Evolutionary conservation across 2,113 vertebrate genomes (phyloP).

Genomic region (Toxotes chatareus): DNA sequence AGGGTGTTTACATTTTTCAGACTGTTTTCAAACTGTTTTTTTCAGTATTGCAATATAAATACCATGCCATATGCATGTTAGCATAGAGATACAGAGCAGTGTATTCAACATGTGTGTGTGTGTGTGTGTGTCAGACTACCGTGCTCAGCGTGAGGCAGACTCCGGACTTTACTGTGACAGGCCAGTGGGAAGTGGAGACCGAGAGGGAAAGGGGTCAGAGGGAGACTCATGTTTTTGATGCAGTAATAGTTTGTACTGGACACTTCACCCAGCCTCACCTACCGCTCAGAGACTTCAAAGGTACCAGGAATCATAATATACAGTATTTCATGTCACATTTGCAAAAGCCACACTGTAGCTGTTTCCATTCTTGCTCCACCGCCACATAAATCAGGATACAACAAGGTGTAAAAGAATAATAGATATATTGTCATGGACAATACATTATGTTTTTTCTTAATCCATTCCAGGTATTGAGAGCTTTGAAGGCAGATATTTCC

Average conservation of each 20-base stretch:
- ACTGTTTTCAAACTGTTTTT: no score
- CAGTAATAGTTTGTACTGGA: constrained; percentile 89
- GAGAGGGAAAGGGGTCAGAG: constrained; percentile 60
- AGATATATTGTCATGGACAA: not conserved
- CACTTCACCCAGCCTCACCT: constrained; percentile 82
- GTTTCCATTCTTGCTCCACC: not conserved
- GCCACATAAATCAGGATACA: not conserved
- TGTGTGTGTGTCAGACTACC: constrained; percentile 80
- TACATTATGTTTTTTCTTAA: not conserved
- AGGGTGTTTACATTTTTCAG: no score
- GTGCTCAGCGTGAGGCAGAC: constrained; percentile 82
- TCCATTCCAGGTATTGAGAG: constrained; percentile 86
- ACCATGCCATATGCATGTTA: not conserved
- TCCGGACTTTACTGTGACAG: constrained; percentile 82
- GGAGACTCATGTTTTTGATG: constrained; percentile 85
- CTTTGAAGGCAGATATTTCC: constrained; percentile 87
- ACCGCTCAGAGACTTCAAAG: constrained; percentile 88
- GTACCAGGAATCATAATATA: constrained; percentile 70
- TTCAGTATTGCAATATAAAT: not conserved
- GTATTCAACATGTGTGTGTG: not conserved
- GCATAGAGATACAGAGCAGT: not conserved
- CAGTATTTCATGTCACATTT: not conserved
- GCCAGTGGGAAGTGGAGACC: constrained; percentile 90
- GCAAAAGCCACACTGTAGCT: not conserved
- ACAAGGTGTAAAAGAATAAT: not conserved